Evolutionary conservation across 2,797 vertebrate genomes (phyloP).

Genomic region (Melanotaenia nigrans): DNA sequence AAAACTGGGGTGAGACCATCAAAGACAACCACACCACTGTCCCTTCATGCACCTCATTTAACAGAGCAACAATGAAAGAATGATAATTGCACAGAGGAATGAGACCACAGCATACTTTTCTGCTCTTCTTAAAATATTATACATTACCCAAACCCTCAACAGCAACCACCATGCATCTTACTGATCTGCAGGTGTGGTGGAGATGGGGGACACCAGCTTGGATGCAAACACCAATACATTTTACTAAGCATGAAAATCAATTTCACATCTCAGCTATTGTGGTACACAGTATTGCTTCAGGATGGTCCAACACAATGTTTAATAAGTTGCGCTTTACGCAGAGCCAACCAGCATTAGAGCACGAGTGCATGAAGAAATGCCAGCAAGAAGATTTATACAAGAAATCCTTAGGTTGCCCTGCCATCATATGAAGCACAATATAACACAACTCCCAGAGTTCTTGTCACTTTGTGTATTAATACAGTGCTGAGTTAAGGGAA

Average conservation of each 20-base stretch:
- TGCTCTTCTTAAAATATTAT: slow-evolving; percentile 47
- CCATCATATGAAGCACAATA: slow-evolving; percentile 57
- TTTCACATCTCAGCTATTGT: slow-evolving; percentile 77
- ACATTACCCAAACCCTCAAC: slow-evolving; percentile 50
- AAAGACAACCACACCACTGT: slow-evolving; percentile 69
- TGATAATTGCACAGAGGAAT: slow-evolving; percentile 66
- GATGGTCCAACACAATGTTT: slow-evolving; percentile 63
- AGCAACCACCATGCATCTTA: slow-evolving; percentile 56
- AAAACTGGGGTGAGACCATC: slow-evolving; percentile 71
- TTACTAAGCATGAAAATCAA: slow-evolving; percentile 80
- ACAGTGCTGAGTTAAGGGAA: slow-evolving; percentile 48
- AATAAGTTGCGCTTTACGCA: slow-evolving; percentile 63
- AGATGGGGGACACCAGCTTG: slow-evolving; percentile 61
- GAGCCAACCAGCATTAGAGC: slow-evolving; percentile 52
- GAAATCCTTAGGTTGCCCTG: slow-evolving; percentile 44
- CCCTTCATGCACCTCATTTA: slow-evolving; percentile 75
- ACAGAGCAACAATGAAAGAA: slow-evolving; percentile 71
- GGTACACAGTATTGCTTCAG: slow-evolving; percentile 68
- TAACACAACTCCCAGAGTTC: slow-evolving; percentile 56
- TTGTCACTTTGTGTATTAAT: slow-evolving; percentile 70
- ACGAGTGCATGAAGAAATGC: slow-evolving; percentile 40
- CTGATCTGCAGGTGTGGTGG: slow-evolving; percentile 64
- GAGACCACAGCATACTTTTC: slow-evolving; percentile 57
- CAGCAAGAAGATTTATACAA: slow-evolving; percentile 37
- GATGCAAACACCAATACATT: slow-evolving; percentile 65